Conservation (phyloP, 2,797 vertebrate genomes). For the Sebastes diploproa region DNA sequence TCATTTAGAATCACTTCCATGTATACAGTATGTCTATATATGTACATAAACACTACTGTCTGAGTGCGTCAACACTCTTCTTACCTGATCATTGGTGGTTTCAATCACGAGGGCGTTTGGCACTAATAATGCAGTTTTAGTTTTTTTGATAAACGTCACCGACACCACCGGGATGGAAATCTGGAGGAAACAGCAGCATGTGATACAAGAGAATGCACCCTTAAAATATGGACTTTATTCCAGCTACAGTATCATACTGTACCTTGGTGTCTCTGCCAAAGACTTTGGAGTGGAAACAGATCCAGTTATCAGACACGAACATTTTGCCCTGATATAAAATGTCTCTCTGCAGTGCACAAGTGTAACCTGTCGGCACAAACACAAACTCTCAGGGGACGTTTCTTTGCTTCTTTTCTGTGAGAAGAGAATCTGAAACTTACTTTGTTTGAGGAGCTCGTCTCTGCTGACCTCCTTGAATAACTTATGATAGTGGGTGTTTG, state of each 20-base stretch:
- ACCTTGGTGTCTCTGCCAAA: constrained; percentile 97
- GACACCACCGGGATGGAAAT: constrained; percentile 90
- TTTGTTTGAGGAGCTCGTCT: constrained; percentile 90
- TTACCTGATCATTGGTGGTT: constrained; percentile 88
- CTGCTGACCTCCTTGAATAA: constrained; percentile 90
- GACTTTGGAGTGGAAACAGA: constrained; percentile 98
- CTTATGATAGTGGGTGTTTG: constrained; percentile 93
- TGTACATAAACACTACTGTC: neutral
- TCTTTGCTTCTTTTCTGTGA: neutral
- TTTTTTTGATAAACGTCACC: constrained; percentile 93
- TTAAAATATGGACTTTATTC: neutral
- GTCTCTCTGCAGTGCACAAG: constrained; percentile 96
- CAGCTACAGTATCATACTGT: neutral
- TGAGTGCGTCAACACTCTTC: constrained; percentile 25
- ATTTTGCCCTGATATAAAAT: constrained; percentile 96
- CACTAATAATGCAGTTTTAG: constrained; percentile 94
- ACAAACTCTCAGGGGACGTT: neutral
- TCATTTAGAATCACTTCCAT: neutral
- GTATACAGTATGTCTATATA: neutral
- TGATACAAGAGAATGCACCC: neutral
- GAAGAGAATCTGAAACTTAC: constrained; percentile 77
- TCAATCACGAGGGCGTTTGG: constrained; percentile 94
- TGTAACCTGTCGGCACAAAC: constrained; percentile 86
- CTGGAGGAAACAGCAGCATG: constrained; percentile 66
- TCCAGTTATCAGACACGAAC: constrained; percentile 96